A percentile compares a stretch with the other conserved stretches of the same genome.
Conservation (phyloP, 2,888 invertebrate genomes). For the Coleophora flavipennella region DNA sequence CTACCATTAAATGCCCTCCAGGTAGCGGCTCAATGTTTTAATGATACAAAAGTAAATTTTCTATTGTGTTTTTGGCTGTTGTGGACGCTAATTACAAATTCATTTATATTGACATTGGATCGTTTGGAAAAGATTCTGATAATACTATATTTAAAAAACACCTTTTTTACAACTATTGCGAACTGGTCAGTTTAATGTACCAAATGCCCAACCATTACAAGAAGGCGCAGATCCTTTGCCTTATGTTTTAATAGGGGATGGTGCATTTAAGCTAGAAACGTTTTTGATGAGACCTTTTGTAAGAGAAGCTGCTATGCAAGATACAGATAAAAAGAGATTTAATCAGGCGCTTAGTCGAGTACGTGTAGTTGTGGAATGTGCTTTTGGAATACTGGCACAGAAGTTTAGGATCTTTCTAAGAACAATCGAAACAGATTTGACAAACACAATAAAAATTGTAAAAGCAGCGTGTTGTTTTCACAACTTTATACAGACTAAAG, state of each 20-base stretch:
- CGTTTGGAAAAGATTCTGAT: conserved; percentile 9
- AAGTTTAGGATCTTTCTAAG: conserved; percentile 12
- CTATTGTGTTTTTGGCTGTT: conserved; percentile 10
- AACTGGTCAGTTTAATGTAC: conserved; percentile 8
- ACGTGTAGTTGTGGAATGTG: conserved; percentile 13
- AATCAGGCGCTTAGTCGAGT: conserved; percentile 11
- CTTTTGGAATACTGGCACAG: conserved; percentile 14
- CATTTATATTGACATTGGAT: conserved; percentile 8
- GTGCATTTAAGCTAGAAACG: conserved; percentile 10
- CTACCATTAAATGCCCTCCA: conserved; percentile 11
- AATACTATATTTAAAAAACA: conserved; percentile 10
- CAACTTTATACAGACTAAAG: conserved; percentile 12
- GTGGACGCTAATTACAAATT: conserved; percentile 13
- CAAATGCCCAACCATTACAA: no score
- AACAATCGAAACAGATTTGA: conserved; percentile 9
- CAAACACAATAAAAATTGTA: conserved; percentile 9
- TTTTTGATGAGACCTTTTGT: conserved; percentile 14
- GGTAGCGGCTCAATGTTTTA: conserved; percentile 8
- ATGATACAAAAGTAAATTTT: conserved; percentile 9
- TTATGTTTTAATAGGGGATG: conserved; percentile 10
- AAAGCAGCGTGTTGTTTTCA: conserved; percentile 13
- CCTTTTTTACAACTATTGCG: conserved; percentile 4
- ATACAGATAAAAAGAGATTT: conserved; percentile 12
- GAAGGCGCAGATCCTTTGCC: conserved; percentile 5
- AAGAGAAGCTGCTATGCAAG: conserved; percentile 9